Evolutionary conservation across 2,797 vertebrate genomes (phyloP).

Genomic region (Micrastur ruficollis): DNA sequence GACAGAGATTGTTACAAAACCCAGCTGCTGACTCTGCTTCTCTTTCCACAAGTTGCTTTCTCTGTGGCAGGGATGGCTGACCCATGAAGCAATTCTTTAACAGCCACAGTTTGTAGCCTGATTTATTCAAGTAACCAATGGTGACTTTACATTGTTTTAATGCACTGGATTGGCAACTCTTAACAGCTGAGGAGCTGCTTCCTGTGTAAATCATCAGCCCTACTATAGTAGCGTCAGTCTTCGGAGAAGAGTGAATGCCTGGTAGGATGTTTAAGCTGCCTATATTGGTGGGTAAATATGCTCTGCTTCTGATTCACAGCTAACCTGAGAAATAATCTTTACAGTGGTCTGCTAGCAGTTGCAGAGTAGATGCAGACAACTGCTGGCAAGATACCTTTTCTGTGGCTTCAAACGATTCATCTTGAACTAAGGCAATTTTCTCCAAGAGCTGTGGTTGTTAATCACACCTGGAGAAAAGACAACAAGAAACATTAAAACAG

Average conservation of each 20-base stretch:
- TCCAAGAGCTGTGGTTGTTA: neutral
- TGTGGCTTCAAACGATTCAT: neutral
- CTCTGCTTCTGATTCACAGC: neutral
- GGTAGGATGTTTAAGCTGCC: neutral
- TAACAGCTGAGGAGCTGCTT: neutral
- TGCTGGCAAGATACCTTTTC: neutral
- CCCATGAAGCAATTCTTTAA: neutral
- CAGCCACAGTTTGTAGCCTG: neutral
- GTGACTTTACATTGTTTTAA: neutral
- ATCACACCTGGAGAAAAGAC: neutral
- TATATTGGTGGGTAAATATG: neutral
- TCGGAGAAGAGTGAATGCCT: neutral
- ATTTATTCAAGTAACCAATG: neutral
- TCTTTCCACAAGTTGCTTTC: neutral
- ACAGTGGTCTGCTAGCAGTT: neutral
- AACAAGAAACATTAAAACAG: neutral
- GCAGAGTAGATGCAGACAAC: neutral
- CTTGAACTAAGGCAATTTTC: neutral
- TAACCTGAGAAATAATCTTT: neutral
- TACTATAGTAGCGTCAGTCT: neutral
- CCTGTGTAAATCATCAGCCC: neutral
- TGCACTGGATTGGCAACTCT: neutral
- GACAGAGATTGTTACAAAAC: neutral
- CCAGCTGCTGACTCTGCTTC: neutral
- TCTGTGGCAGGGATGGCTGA: neutral